Evolutionary conservation across 2,888 invertebrate genomes (phyloP), one percentile per base, ranked within the genome.

Genomic region (Dendrolimus pini): DNA sequence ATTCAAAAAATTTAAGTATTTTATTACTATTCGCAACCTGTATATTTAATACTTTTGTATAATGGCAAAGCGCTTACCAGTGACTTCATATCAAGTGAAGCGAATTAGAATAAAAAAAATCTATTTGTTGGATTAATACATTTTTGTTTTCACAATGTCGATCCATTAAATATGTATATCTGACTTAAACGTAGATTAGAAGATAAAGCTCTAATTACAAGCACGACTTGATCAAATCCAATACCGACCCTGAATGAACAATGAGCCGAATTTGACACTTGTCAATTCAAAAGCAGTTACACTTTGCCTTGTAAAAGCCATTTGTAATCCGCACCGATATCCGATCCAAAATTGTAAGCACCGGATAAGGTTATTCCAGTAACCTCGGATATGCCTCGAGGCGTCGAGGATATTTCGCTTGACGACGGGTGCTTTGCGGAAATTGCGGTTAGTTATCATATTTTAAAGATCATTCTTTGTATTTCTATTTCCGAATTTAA

Each of bases 301-400:
- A 58, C 64, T 61, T 77, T 66, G 70, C 80, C 75, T 79, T 73
- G 71, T 65, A 59, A 58, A 65, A 58, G 60, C 61, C 56, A 68
- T 73, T 67, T 64, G 68, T 69, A 69, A 72, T 66, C 67, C 66
- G 60, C 67, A 66, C 67, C 62, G 69, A 63, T 63, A 68, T 59
- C 71, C 75, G 73, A 79, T 78, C 77, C 65, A 71, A 71, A 81
- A 47, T 47, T 12, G 0, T 47, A 47, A 47, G 12, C 47, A 47
- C 47, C 47, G 47, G 47, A 47, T 47, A 47, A 47, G 47, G 9
- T 47, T 47, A 12, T 47, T 47, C 47, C 2, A 47, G 47, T 47
- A 47, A 47, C 47, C 47, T 47, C 47, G 47, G 47, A 47, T 47
- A 47, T 47, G 12, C 9, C 47, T 47, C 47, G 47, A 12, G 47